Percentiles rank a stretch among this genome's conserved stretches.
These are phyloP conservation scores for Caenorhabditis brenneri DNA, from an alignment of 1,140 invertebrate species.

Conservation along the genomic window DNA sequence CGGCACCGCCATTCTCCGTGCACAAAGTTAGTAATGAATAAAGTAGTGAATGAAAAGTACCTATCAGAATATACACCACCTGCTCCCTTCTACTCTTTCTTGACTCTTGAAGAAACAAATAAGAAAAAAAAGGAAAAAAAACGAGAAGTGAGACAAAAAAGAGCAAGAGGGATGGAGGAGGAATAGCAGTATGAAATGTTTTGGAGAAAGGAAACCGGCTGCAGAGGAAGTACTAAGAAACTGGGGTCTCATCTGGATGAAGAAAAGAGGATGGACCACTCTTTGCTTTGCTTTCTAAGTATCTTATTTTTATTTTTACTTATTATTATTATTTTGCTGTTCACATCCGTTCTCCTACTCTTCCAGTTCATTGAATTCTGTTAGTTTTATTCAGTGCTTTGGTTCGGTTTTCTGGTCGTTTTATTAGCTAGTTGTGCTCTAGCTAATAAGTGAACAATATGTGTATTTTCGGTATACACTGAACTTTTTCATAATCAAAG, in stretches of 20 bases:
- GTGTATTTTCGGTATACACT: too few species aligned
- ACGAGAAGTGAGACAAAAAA: not conserved
- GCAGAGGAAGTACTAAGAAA: not conserved
- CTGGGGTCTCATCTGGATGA: conserved; percentile 26
- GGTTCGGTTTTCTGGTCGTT: too few species aligned
- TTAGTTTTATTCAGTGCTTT: not conserved
- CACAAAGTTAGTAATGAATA: not conserved
- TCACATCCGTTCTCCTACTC: not conserved
- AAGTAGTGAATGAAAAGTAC: not conserved
- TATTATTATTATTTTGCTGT: not conserved
- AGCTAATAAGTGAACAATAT: too few species aligned
- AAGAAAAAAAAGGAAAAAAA: not conserved
- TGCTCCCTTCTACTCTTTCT: not conserved
- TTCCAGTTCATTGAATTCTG: not conserved
- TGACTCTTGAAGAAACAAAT: too few species aligned
- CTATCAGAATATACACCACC: not conserved
- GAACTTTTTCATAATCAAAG: too few species aligned
- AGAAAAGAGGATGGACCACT: not conserved
- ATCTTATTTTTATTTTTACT: not conserved
- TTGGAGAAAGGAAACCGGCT: not conserved
- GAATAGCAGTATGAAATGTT: not conserved
- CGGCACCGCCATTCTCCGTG: not conserved
- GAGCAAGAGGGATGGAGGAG: not conserved
- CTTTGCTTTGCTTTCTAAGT: too few species aligned
- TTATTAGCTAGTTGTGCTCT: too few species aligned